Evolutionary conservation across 2,113 vertebrate genomes (phyloP).

Genomic region (Nothocercus nigrocapillus): DNA sequence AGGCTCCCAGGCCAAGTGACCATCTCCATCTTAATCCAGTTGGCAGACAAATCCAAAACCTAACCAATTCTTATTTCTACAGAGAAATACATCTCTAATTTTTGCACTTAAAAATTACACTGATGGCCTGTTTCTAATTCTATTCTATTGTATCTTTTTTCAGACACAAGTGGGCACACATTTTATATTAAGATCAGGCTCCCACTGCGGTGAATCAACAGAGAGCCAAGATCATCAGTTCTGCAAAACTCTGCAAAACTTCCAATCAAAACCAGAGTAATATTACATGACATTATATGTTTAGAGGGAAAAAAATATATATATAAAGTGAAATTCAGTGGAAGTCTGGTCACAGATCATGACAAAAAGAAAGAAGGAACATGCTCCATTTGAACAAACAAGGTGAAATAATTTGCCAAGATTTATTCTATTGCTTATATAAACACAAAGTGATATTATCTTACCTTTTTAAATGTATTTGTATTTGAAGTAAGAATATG

Average conservation of each 20-base stretch:
- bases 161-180: neutral
- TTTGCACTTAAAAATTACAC: neutral
- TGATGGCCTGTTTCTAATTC: neutral
- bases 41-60: neutral
- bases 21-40: accelerated
- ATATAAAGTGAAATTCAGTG: neutral
- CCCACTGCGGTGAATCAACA: neutral
- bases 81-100: neutral
- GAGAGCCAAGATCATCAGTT: neutral
- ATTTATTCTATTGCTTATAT: neutral
- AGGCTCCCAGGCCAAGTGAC: neutral
- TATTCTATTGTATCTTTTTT: neutral
- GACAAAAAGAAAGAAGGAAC: neutral
- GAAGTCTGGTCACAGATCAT: neutral
- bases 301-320: neutral
- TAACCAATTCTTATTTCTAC: neutral
- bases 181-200: neutral
- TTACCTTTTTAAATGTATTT: neutral
- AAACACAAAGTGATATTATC: neutral
- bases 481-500: neutral
- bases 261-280: neutral
- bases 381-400: neutral
- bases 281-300: accelerated
- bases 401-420: neutral
- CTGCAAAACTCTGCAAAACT: neutral